phyloP scores from a whole-genome alignment of 2,113 vertebrate genomes.

The Cynocephalus volans region DNA sequence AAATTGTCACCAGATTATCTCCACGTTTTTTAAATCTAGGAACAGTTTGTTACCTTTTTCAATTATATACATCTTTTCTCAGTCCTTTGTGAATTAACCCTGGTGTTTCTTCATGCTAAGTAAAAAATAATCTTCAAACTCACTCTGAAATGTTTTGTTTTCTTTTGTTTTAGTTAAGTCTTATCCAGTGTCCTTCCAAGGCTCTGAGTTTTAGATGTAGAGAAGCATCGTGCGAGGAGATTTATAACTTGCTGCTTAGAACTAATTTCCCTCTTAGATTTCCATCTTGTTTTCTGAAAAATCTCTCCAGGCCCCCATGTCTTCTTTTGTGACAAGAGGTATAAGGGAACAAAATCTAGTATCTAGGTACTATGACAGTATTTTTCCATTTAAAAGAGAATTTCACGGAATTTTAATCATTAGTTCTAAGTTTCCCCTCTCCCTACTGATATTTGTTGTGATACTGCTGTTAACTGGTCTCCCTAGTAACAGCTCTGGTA shows the following conservation, averaged over 20 bases:
- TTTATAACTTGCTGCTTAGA: background rate
- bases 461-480: conserved; percentile 58
- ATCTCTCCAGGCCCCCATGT: background rate
- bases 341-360: background rate
- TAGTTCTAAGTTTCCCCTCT: conserved; percentile 3
- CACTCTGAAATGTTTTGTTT: background rate
- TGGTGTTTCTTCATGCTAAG: background rate
- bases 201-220: background rate
- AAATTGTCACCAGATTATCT: background rate
- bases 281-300: conserved; percentile 21
- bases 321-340: background rate
- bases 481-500: conserved; percentile 62
- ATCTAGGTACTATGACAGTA: background rate
- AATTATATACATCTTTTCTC: background rate
- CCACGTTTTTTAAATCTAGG: background rate
- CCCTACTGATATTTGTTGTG: conserved; percentile 27
- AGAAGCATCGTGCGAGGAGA: background rate
- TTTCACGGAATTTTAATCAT: conserved; percentile 46
- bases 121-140: background rate
- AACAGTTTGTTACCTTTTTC: background rate
- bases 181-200: background rate
- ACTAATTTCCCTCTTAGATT: conserved; percentile 2
- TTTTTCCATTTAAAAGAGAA: background rate
- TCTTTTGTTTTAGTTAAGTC: background rate
- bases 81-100: background rate